Evolutionary conservation across 2,797 vertebrate genomes (phyloP), one percentile per base, ranked within the genome.

Genomic region (Urophycis tenuis): DNA sequence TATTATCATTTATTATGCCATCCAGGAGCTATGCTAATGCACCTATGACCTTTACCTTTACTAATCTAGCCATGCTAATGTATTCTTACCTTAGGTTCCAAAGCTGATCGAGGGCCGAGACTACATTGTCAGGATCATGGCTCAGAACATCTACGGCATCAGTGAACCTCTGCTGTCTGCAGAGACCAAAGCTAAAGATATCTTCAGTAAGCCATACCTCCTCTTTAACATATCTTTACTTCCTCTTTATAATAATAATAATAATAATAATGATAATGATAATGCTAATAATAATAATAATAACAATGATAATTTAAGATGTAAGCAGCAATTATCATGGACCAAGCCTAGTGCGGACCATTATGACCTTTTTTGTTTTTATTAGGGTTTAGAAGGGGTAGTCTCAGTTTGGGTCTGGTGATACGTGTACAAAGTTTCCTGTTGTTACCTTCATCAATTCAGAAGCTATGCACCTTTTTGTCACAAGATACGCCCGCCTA

Each of bases 41-140:
- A 36, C 4, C 35, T 36, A 4, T 36, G 35, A n/a, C n/a, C n/a
- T n/a, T n/a, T n/a, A n/a, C n/a, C n/a, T n/a, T n/a, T n/a, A n/a
- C n/a, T 67, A 17, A 75, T 34, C 22, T 39, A 22, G n/a, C 34
- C 36, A 34, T 32, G 33, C 35, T 2, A 6, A 25, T 74, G 10
- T 81, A 8, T 36, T 67, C 81, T 33, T 74, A 31, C 45, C 75
- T 15, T 81, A 92, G 91, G 93, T 94, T 80, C 94, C 98, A 5
- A 99, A 99, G 85, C 90, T 99, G 75, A 96, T 99, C 53, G 97
- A 99, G 88, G 97, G 98, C 82, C 94, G 93, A 84, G 97, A 99
- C 1, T 99, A 99, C 82, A 95, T 97, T 85, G 91, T 99, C 85
- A 92, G 96, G 87, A 99, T 99, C 85, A 94, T 95, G 91, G 98